Evolutionary conservation across 2,113 vertebrate species (phyloP), one percentile per base, ranked within the genome.

Genomic region (Etia nguti): DNA sequence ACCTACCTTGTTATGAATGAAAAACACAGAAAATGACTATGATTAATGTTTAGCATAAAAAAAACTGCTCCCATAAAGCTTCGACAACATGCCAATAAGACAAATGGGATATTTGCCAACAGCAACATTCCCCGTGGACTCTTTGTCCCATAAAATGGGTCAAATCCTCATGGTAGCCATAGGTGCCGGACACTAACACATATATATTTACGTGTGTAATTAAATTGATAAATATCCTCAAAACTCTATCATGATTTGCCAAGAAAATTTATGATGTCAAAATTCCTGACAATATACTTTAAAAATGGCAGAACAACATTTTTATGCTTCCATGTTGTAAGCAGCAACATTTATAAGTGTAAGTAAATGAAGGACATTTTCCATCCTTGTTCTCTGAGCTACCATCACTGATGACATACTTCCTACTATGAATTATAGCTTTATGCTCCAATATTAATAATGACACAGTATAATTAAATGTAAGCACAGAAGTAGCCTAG

Each of bases 141-240:
- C 20, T n/a, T 54, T n/a, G 50, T n/a, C 20, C 10, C 4, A n/a
- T n/a, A n/a, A n/a, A n/a, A n/a, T 52, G 9, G 48, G 43, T 77
- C 26, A 31, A 48, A 75, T 2, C 24, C 9, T 75, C 41, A 48
- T 8, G 1, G 0, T 6, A 50, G 43, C 10, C 43, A 0, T 31
- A 46, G 4, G 43, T 75, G 43, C 41, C 29, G 70, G 26, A 75
- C 9, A 11, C 0, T 12, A 50, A 75, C 16, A 50, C 10, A 8
- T 46, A 31, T 20, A 75, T 29, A 18, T 6, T 46, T 10, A 29
- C 2, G 1, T 16, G 38, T 26, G 68, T 16, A 18, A 1, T 46
- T 73, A 26, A 10, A 9, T 22, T 41, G 12, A 15, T 2, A 41
- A 70, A 36, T 36, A 65, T 36, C 20, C 0, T 36, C 60, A 65